Evolutionary conservation across 2,888 invertebrate genomes (phyloP), one percentile per base, ranked within the genome.

Genomic region (Lithophane ornitopus): DNA sequence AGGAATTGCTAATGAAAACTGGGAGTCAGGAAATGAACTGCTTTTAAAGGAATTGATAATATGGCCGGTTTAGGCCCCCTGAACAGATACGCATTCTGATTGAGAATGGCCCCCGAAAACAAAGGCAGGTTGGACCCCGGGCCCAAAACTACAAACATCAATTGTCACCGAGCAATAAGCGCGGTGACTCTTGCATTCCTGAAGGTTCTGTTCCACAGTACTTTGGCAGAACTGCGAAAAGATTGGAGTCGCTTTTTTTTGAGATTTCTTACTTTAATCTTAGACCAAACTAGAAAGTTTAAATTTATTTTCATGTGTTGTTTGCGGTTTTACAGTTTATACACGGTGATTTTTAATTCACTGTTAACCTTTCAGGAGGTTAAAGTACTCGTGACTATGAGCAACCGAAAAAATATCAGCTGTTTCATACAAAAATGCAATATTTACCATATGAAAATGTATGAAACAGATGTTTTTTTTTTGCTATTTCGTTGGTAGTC

Each of bases 171-270:
- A 89, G 94, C 93, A 95, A 95, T 95, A 95, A 94, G 91, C 88
- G 89, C 90, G 91, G 92, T 95, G 95, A 95, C 95, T 94, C 83
- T 93, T 89, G 87, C 92, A 95, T 95, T 95, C 95, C 93, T 71
- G 80, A 85, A 81, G 74, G 70, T 73, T 59, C 76, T 70, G 70
- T 80, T 81, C 74, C 81, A 78, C 84, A 87, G 86, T 85, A 86
- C 84, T 85, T 85, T 74, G 76, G 76, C 74, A 74, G 88, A 82
- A 76, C 76, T 78, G 81, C 70, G 67, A 88, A 84, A 84, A 74
- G 78, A 77, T 86, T 87, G 76, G 85, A 88, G 80, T 78, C 72
- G 75, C 41, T 44, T 74, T 65, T 73, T 44, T 79, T 71, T 65
- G 73, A 80, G 87, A 90, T 89, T 90, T 88, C 84, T 66, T 44